Evolutionary conservation across 2,888 invertebrate species (phyloP).

Genomic region (Tiphia femorata): DNA sequence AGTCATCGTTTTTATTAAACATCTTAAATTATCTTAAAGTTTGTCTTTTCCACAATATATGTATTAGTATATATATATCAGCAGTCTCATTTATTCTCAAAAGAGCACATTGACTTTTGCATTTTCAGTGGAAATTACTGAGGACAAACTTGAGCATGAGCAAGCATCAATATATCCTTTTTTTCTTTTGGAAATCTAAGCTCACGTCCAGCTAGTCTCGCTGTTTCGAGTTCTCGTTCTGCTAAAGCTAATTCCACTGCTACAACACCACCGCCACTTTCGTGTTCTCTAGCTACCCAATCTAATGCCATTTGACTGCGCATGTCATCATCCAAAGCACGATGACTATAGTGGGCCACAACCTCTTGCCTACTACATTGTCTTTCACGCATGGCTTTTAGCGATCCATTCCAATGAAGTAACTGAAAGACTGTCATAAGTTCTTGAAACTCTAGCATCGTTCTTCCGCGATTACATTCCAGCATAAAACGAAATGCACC

Average conservation of each 20-base stretch:
- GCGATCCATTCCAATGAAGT: constrained; percentile 96
- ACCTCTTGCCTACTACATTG: constrained; percentile 95
- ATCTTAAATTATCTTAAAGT: no score
- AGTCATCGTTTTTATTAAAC: no score
- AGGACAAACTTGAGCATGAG: constrained; percentile 82
- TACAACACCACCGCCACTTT: constrained; percentile 78
- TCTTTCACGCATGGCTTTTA: constrained; percentile 94
- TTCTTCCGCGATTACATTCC: constrained; percentile 78
- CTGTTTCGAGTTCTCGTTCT: constrained; percentile 88
- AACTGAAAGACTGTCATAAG: constrained; percentile 98
- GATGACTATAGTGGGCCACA: constrained; percentile 92
- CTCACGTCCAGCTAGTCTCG: constrained; percentile 89
- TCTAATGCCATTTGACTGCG: constrained; percentile 95
- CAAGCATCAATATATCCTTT: constrained; percentile 91
- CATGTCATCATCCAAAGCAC: constrained; percentile 95
- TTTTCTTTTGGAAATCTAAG: constrained; percentile 96
- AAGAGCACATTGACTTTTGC: constrained; percentile 1
- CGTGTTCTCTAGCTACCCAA: constrained; percentile 89
- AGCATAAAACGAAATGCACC: constrained; percentile 78
- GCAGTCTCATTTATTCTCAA: constrained; percentile 22
- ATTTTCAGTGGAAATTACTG: constrained; percentile 48
- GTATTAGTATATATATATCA: no score
- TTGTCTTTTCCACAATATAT: no score
- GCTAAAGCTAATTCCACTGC: constrained; percentile 86
- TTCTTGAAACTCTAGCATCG: constrained; percentile 97